These are phyloP conservation scores for Oxyruncus cristatus DNA, from an alignment of 2,113 vertebrate genomes.

Conservation along the genomic window DNA sequence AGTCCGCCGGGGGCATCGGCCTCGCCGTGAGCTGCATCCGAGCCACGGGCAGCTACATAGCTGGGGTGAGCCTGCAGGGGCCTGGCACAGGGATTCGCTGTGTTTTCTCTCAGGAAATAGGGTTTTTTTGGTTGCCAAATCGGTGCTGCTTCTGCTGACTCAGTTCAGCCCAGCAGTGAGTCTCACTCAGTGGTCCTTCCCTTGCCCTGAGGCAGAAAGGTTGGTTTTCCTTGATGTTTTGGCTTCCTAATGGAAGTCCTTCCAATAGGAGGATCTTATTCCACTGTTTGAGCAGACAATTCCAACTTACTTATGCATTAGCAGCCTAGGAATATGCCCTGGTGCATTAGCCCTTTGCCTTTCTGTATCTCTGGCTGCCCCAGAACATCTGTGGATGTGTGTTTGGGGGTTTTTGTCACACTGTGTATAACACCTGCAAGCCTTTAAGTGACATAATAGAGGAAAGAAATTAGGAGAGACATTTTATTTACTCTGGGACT, in stretches of 20 bases:
- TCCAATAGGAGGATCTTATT: not conserved
- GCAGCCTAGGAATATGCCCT: not conserved
- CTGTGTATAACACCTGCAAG: not conserved
- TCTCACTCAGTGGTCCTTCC: not conserved
- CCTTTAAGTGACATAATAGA: not conserved
- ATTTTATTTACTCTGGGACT: not conserved
- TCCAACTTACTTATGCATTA: fast-evolving
- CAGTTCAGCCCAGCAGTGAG: not conserved
- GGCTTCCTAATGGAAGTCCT: not conserved
- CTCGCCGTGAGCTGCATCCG: constrained; percentile 94
- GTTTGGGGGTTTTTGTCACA: not conserved
- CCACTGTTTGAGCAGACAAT: not conserved
- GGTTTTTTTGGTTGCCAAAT: fast-evolving
- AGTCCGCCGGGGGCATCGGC: constrained; percentile 95
- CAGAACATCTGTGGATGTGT: fast-evolving
- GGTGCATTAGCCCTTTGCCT: not conserved
- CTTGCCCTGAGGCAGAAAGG: not conserved
- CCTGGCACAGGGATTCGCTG: not conserved
- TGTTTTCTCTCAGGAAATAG: not conserved
- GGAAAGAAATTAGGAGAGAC: not conserved
- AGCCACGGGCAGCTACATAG: constrained; percentile 95
- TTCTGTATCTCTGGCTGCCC: not conserved
- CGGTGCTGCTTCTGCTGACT: fast-evolving
- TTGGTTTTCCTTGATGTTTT: not conserved
- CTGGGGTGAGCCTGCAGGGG: constrained; percentile 81